Evolutionary conservation across 2,797 vertebrate species (phyloP).

Genomic region (Hoplostethus mediterraneus): DNA sequence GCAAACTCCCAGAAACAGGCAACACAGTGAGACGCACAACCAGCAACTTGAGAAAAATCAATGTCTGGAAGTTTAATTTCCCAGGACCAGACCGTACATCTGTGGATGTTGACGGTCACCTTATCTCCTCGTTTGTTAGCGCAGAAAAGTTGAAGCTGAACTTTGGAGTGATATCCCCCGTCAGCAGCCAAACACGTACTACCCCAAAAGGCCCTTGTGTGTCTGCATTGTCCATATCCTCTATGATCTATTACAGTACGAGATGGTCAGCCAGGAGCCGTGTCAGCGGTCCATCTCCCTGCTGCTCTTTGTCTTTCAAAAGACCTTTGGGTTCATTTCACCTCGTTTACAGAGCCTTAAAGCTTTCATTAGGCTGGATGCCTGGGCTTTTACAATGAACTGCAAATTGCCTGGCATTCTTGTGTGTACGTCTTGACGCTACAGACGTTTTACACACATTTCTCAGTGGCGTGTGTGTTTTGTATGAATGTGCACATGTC

Average conservation of each 20-base stretch:
- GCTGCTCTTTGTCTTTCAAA: slow-evolving; percentile 57
- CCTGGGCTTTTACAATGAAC: slow-evolving; percentile 75
- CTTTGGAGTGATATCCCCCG: too few species aligned
- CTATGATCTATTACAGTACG: not conserved
- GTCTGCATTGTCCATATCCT: not conserved
- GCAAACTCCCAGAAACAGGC: too few species aligned
- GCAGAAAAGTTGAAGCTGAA: too few species aligned
- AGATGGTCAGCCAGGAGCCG: not conserved
- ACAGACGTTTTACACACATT: slow-evolving; percentile 57
- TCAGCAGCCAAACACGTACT: too few species aligned
- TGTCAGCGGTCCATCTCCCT: not conserved
- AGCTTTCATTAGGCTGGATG: slow-evolving; percentile 76
- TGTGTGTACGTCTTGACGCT: slow-evolving; percentile 50
- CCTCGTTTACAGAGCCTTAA: slow-evolving; percentile 76
- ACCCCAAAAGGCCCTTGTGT: not conserved
- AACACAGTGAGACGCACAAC: too few species aligned
- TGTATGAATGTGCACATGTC: slow-evolving; percentile 25
- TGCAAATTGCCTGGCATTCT: slow-evolving; percentile 40
- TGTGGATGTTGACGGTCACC: not conserved
- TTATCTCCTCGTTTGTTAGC: not conserved
- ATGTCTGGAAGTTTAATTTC: not conserved
- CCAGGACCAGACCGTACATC: not conserved
- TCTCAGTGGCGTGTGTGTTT: slow-evolving; percentile 36
- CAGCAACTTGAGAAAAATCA: not conserved
- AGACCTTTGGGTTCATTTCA: slow-evolving; percentile 56